Base-by-base conservation (phyloP, 2,113 vertebrate genomes). In the Chlamydotis undulata region DNA sequence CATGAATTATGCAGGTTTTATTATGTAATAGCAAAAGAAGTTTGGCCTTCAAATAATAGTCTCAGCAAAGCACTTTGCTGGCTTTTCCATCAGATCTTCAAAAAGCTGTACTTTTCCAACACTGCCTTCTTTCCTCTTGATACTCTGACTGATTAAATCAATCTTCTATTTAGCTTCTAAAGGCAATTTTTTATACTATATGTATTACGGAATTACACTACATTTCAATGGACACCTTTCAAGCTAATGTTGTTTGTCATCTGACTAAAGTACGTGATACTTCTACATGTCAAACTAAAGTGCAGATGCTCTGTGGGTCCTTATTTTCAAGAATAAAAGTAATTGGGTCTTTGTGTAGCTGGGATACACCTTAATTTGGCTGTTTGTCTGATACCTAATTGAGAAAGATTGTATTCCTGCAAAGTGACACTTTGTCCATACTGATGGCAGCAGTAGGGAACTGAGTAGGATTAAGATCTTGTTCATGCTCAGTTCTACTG, bases 381-480 rank as follows among this genome's bases (percentile, higher is more conserved):
- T 94, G 45, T 81, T 82, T 87, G 60, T 52, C 82, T 94, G 43
- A 71, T 21, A 81, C n/a, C 19, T 84, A 94, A 93, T 79, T 92
- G 90, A 95, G 83, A 94, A 92, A 78, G 76, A 89, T 71, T 89
- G 64, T 39, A 78, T 88, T 88, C 60, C 80, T 88, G 29, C 65
- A 35, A 94, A 93, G 56, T 60, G 92, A 83, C 76, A 87, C 45
- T 90, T 71, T 92, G 52, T 63, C 73, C 93, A 84, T 70, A 90
- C 19, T 71, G 68, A 83, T 43, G 84, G 76, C 49, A 81, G 47
- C 6, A 22, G 76, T 11, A 94, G 73, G 43, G 60, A 94, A 86
- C 67, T 39, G 73, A 95, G 60, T 8, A 75, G 85, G 90, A 94
- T 93, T 90, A 96, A 94, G 80, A 90, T 82, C 73, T 90, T 56